A percentile compares a stretch with the other conserved stretches of the same genome.
These are phyloP conservation scores for Dryobotodes eremita DNA, from an alignment of 2,888 invertebrate genomes.

Conservation along the genomic window DNA sequence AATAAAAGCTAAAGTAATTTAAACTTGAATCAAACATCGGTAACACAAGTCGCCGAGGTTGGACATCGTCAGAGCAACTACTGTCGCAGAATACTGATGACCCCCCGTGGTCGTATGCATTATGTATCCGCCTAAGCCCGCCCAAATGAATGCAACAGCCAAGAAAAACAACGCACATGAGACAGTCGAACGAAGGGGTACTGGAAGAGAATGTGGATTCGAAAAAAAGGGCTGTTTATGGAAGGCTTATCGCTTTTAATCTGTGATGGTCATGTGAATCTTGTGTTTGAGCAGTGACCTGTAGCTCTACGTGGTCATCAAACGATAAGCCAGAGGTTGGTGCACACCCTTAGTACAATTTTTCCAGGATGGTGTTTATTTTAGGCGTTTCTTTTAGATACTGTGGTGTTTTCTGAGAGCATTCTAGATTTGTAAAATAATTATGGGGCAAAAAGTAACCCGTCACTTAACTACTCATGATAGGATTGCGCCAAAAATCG, in stretches of 20 bases:
- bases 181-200: constrained; percentile 31
- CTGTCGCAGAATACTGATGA: constrained; percentile 86
- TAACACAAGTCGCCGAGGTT: constrained; percentile 68
- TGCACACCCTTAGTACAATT: no score
- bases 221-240: constrained; percentile 14
- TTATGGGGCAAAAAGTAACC: no score
- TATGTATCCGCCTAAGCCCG: constrained; percentile 88
- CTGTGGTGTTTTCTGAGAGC: background rate
- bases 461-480: background rate
- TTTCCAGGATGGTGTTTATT: background rate
- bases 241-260: constrained; percentile 15
- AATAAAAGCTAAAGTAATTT: constrained; percentile 68
- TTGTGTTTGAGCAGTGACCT: background rate
- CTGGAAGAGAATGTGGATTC: constrained; percentile 56
- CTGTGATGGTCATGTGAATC: constrained; percentile 5
- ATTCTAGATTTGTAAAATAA: background rate
- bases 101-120: constrained; percentile 86
- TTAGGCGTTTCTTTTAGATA: background rate
- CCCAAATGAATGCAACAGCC: constrained; percentile 87
- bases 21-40: constrained; percentile 69
- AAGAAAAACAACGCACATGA: constrained; percentile 82
- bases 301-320: background rate
- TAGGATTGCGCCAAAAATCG: background rate
- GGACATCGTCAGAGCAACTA: constrained; percentile 73
- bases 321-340: background rate